Evolutionary conservation across 2,113 vertebrate species (phyloP), one percentile per base, ranked within the genome.

Genomic region (Murina feae): DNA sequence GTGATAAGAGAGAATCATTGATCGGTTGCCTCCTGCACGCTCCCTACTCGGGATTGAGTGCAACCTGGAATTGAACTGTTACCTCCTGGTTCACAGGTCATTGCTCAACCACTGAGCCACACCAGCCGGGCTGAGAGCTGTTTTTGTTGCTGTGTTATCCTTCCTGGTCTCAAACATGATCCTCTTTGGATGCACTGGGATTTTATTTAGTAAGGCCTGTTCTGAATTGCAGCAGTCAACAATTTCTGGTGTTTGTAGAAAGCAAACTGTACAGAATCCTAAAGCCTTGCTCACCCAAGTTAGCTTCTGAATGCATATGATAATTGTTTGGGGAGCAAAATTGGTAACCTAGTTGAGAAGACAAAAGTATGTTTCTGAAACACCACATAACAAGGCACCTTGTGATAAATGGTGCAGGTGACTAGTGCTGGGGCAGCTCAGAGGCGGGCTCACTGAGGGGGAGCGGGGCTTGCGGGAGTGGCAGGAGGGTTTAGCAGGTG

Each of bases 191-290:
- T 69, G 13, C 21, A 21, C 13, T 89, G 60, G 44, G 83, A 65
- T 90, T 84, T 69, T 95, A 20, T 58, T 80, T 90, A 87, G 91
- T 71, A n/a, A 80, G 2, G 25, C 35, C 58, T 81, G 25, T 85
- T 95, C 32, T 89, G 82, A 90, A 83, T 49, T 88, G 89, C 94
- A 91, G 83, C 35, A 92, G 75, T 86, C 76, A 79, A 51, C 30
- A n/a, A 55, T 49, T 80, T 94, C 80, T 90, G 72, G 39, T 96
- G 51, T 94, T 60, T 86, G 5, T 81, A 79, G 80, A 92, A 53
- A 75, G 17, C 49, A 94, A 83, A 76, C 65, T 86, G 30, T 49
- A 53, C 30, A 51, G 47, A 69, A 90, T 85, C 76, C 30, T 78
- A 82, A 86, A 94, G 78, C 13, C 37, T 80, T 75, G 39, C 58